Evolutionary conservation across 2,113 vertebrate genomes (phyloP).

Genomic region (Ameiurus melas): DNA sequence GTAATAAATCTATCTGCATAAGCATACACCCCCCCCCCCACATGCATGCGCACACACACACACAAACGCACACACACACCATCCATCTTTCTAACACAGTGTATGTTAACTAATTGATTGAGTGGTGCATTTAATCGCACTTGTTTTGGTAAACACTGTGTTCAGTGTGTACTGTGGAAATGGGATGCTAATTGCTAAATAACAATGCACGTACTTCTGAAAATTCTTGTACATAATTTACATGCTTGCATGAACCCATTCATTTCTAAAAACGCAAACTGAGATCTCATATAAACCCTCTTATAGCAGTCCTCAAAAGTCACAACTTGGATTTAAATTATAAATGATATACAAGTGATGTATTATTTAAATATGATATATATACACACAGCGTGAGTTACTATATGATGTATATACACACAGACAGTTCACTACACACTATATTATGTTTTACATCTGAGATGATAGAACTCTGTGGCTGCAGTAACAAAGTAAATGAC

Average conservation of each 20-base stretch:
- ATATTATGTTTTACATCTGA: slow-evolving; percentile 55
- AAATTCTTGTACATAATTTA: slow-evolving; percentile 5
- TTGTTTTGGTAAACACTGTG: slow-evolving; percentile 21
- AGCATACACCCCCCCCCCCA: not conserved
- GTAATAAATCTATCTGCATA: not conserved
- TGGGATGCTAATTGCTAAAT: slow-evolving; percentile 32
- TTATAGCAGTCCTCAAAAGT: not conserved
- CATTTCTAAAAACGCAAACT: not conserved
- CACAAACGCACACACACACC: slow-evolving; percentile 31
- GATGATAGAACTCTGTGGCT: slow-evolving; percentile 57
- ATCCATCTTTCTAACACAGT: not conserved
- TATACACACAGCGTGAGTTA: no score
- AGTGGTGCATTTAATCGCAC: slow-evolving; percentile 7
- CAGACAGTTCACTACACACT: not conserved
- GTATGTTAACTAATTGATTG: slow-evolving; percentile 22
- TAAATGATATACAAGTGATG: not conserved
- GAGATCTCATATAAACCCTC: not conserved
- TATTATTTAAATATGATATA: not conserved
- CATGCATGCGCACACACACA: not conserved
- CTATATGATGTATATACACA: no score
- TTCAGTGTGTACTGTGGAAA: slow-evolving; percentile 17
- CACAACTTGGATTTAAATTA: not conserved
- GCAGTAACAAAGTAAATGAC: slow-evolving; percentile 65
- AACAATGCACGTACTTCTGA: not conserved
- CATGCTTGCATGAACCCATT: not conserved